phyloP scores from a whole-genome alignment of 2,797 vertebrate species.

The Tachyglossus aculeatus region DNA sequence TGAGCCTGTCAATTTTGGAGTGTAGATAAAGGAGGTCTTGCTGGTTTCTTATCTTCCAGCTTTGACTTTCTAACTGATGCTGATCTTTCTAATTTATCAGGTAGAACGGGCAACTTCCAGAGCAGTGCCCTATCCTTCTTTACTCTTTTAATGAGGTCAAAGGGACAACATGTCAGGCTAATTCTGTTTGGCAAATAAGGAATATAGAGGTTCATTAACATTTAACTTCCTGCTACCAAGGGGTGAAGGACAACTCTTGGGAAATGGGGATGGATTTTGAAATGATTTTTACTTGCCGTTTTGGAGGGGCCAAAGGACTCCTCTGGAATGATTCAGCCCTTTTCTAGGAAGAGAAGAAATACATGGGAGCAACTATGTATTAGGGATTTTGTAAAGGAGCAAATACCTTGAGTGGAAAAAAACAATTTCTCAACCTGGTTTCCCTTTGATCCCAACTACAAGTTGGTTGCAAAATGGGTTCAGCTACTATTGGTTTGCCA shows the following conservation, averaged over 20 bases:
- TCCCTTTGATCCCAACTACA: too few species aligned
- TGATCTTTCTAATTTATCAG: too few species aligned
- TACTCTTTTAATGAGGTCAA: background rate
- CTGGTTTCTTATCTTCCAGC: background rate
- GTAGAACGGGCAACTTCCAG: too few species aligned
- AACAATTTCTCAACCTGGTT: too few species aligned
- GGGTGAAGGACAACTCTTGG: background rate
- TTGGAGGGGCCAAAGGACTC: background rate
- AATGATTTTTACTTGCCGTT: too few species aligned
- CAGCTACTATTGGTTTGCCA: too few species aligned
- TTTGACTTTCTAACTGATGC: too few species aligned
- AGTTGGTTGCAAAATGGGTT: too few species aligned
- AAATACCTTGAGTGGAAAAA: too few species aligned
- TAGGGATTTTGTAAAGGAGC: too few species aligned
- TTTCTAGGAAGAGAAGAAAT: slow-evolving; percentile 1
- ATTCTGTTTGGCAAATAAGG: background rate
- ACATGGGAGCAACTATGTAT: background rate
- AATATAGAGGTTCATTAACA: background rate
- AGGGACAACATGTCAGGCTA: background rate
- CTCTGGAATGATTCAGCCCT: background rate
- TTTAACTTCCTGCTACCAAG: background rate
- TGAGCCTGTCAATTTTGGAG: background rate
- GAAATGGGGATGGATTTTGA: background rate
- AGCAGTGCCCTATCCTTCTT: background rate
- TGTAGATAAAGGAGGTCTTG: background rate